These are phyloP conservation scores for Hanleya hanleyi DNA, from an alignment of 2,888 invertebrate genomes.

Conservation along the genomic window DNA sequence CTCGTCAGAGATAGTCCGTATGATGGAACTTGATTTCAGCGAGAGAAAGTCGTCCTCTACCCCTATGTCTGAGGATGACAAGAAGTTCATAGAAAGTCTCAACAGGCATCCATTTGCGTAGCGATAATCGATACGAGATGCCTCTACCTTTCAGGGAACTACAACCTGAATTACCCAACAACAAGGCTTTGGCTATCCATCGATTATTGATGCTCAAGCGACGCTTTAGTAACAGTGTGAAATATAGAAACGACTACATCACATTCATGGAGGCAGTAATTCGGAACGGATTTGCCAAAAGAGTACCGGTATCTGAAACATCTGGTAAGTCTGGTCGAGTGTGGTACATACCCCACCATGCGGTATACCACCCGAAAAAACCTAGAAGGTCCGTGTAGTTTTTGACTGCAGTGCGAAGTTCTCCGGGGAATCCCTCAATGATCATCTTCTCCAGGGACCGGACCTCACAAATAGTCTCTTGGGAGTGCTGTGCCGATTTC, in stretches of 20 bases:
- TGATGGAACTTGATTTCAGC: not conserved
- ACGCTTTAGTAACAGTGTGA: not conserved
- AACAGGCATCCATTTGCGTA: not conserved
- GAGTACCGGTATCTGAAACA: not conserved
- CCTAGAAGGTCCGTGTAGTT: constrained; percentile 25
- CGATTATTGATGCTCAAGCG: constrained; percentile 2
- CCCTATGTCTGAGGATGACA: not conserved
- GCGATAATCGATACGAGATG: not conserved
- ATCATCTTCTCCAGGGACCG: constrained; percentile 33
- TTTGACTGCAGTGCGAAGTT: constrained; percentile 39
- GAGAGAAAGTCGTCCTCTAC: not conserved
- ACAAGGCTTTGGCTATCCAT: constrained; percentile 13
- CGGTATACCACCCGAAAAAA: not conserved
- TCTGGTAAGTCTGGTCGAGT: constrained; percentile 7
- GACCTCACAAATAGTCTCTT: constrained; percentile 33
- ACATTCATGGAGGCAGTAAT: constrained; percentile 19
- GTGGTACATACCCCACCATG: constrained; percentile 22
- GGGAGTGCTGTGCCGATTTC: constrained; percentile 37
- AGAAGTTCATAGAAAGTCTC: not conserved
- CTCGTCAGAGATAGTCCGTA: not conserved
- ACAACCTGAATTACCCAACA: constrained; percentile 14
- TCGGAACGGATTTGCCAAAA: constrained; percentile 1
- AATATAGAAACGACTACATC: constrained; percentile 11
- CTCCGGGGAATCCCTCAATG: constrained; percentile 17
- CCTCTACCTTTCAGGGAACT: constrained; percentile 15